Evolutionary conservation across 2,888 invertebrate genomes (phyloP).

Genomic region (Cheilosia variabilis): DNA sequence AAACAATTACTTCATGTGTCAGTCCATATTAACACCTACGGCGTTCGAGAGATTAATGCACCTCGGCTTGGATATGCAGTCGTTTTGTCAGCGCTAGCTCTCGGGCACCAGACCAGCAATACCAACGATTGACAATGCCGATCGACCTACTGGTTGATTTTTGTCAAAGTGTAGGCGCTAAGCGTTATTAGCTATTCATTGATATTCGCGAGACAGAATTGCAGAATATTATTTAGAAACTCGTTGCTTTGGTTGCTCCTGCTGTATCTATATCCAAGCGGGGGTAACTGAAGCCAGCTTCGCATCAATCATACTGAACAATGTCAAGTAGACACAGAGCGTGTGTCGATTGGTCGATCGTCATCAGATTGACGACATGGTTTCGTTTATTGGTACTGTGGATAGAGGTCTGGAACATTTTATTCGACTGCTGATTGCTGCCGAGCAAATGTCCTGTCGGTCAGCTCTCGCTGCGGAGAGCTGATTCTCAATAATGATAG

Average conservation of each 20-base stretch:
- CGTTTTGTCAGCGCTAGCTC: conserved; percentile 40
- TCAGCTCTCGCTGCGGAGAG: conserved; percentile 21
- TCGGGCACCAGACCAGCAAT: background rate
- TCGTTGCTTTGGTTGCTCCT: background rate
- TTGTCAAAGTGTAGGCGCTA: conserved; percentile 65
- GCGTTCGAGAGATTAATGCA: conserved; percentile 62
- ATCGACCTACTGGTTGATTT: conserved; percentile 55
- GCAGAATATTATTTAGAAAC: conserved; percentile 56
- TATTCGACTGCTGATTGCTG: conserved; percentile 64
- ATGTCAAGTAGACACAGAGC: conserved; percentile 52
- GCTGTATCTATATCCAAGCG: conserved; percentile 26
- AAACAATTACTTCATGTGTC: conserved; percentile 72
- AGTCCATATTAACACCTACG: conserved; percentile 70
- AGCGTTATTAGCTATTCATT: conserved; percentile 59
- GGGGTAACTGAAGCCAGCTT: conserved; percentile 30
- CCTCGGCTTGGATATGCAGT: conserved; percentile 49
- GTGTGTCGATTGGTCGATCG: conserved; percentile 42
- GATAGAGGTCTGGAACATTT: conserved; percentile 57
- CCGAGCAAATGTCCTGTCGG: conserved; percentile 43
- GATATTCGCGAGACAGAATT: conserved; percentile 34
- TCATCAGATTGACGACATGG: conserved; percentile 32
- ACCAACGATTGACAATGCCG: conserved; percentile 55
- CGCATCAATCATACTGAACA: conserved; percentile 65
- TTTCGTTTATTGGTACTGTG: conserved; percentile 25
- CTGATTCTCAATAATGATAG: conserved; percentile 73